Conservation (phyloP, 2,797 vertebrate species). For the Pteronotus mesoamericanus region DNA sequence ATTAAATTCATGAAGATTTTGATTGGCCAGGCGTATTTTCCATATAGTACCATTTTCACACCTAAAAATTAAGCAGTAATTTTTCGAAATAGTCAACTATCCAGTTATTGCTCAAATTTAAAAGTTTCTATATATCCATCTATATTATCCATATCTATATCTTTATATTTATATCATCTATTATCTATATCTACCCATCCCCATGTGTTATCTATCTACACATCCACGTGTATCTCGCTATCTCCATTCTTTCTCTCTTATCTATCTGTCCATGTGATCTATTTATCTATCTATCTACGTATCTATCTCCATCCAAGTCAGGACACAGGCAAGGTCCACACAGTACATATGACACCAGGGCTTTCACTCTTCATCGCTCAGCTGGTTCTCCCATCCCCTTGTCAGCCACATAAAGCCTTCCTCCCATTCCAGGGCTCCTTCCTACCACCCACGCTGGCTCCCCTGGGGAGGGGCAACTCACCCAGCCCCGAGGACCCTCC, state of each 20-base stretch:
- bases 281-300: not conserved
- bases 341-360: fast-evolving
- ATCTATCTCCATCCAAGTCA: not conserved
- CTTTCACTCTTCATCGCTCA: no score
- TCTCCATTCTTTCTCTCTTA: no score
- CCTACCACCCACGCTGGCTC: not conserved
- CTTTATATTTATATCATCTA: not conserved
- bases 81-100: not conserved
- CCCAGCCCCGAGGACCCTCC: not conserved
- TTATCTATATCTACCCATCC: not conserved
- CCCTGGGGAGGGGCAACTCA: not conserved
- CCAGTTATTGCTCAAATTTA: not conserved
- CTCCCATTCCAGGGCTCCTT: not conserved
- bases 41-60: not conserved
- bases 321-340: not conserved
- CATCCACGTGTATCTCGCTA: no score
- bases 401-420: not conserved
- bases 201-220: not conserved
- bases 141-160: not conserved
- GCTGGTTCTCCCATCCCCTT: not conserved
- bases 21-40: not conserved
- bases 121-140: not conserved
- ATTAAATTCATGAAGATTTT: not conserved
- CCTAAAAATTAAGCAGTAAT: not conserved
- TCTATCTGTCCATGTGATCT: not conserved